Conservation (phyloP, 2,888 invertebrate genomes). For the Synergus laeviventris region DNA sequence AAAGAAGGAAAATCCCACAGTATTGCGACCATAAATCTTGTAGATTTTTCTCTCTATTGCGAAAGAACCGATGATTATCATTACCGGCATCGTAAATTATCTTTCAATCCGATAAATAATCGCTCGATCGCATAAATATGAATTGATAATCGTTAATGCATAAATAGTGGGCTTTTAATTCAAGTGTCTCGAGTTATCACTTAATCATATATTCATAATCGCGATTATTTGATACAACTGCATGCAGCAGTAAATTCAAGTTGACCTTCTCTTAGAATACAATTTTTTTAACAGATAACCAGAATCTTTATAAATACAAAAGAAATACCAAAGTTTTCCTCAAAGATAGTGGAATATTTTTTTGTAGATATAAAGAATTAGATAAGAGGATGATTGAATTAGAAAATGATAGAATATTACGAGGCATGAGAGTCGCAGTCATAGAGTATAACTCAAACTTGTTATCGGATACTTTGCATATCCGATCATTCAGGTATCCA, state of each 20-base stretch:
- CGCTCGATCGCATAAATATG: background rate
- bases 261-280: background rate
- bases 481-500: slow-evolving; percentile 44
- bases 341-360: background rate
- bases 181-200: slow-evolving; percentile 8
- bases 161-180: slow-evolving; percentile 17
- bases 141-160: slow-evolving; percentile 6
- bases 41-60: slow-evolving; percentile 4
- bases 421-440: background rate
- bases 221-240: background rate
- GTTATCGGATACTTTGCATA: slow-evolving; percentile 47
- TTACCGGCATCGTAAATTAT: slow-evolving; percentile 4
- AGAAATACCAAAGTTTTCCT: background rate
- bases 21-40: background rate
- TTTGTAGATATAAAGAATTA: background rate
- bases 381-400: background rate
- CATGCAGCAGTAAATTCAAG: slow-evolving; percentile 1
- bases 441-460: slow-evolving; percentile 52
- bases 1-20: slow-evolving; percentile 16
- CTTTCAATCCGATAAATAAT: slow-evolving; percentile 26
- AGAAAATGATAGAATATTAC: background rate
- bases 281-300: background rate
- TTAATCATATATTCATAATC: slow-evolving; percentile 30
- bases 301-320: background rate
- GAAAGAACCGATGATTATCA: slow-evolving; percentile 24